These are phyloP conservation scores for Scaptodrosophila lebanonensis DNA, from an alignment of 1,140 invertebrate species.

Conservation along the genomic window DNA sequence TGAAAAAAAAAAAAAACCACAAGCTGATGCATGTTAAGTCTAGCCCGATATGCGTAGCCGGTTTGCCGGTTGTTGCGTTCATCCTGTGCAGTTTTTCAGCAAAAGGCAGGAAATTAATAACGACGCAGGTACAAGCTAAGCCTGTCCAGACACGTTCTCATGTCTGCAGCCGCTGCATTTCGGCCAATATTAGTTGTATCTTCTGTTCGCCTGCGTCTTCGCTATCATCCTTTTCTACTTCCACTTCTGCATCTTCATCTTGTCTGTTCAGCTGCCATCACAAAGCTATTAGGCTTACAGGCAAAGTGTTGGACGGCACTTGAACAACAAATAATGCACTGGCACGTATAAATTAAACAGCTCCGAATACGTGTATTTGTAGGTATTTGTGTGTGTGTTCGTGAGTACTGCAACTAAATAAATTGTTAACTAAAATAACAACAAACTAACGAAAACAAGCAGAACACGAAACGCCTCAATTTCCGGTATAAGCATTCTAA, in stretches of 20 bases:
- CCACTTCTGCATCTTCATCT: too few species aligned
- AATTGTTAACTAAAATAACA: conserved; percentile 76
- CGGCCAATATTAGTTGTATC: background rate
- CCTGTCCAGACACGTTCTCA: too few species aligned
- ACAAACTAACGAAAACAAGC: conserved; percentile 72
- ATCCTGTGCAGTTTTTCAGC: too few species aligned
- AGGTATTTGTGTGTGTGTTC: conserved; percentile 12
- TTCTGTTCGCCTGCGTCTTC: conserved; percentile 1
- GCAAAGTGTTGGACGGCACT: conserved; percentile 27
- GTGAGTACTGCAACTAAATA: conserved; percentile 58
- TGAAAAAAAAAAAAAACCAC: too few species aligned
- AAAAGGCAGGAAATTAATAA: conserved; percentile 28
- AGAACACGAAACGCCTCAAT: conserved; percentile 75
- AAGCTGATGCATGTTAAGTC: too few species aligned
- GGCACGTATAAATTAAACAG: conserved; percentile 51
- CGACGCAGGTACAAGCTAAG: too few species aligned
- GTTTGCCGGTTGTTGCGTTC: conserved; percentile 14
- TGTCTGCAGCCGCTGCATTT: too few species aligned
- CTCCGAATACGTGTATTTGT: background rate
- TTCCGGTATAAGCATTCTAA: conserved; percentile 74
- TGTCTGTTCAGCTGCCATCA: too few species aligned
- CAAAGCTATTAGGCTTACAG: conserved; percentile 14
- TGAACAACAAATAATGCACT: conserved; percentile 37
- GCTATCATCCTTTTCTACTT: too few species aligned
- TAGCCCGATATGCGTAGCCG: too few species aligned